Evolutionary conservation across 2,888 invertebrate species (phyloP), one percentile per base, ranked within the genome.

Genomic region (Metallyticus violacea): DNA sequence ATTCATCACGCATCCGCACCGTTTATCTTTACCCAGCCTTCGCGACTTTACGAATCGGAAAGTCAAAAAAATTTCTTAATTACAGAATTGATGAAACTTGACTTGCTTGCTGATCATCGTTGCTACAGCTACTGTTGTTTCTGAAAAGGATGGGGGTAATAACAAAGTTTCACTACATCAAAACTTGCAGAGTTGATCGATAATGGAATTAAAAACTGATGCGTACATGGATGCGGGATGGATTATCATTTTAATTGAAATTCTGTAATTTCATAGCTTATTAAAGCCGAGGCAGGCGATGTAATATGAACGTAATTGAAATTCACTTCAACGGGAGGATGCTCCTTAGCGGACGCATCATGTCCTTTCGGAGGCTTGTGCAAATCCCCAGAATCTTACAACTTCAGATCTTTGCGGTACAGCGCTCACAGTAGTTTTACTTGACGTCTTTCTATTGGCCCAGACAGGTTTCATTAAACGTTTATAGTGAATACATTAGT

Each of bases 201-300:
- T 81, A 26, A 29, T 26, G 25, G 30, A 80, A 28, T 80, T 80
- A 80, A 9, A 62, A 28, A 29, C 28, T 29, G 28, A 80, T 28
- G 79, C 22, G 27, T 28, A n/a, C 79, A 15, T 28, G 79, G 28
- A 25, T n/a, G 81, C 29, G 29, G 79, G 28, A 25, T n/a, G 81
- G 81, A 81, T 81, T 40, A 81, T 81, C 81, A 81, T 81, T 81
- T 81, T 81, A 81, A 81, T 81, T 81, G 81, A 81, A 30, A 81
- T 30, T n/a, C 29, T 28, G 79, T 80, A 80, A 80, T 80, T 15
- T 80, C 79, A 25, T n/a, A 80, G 79, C 81, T 30, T 81, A 30
- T 81, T 81, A 81, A 81, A 81, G 30, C 29, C 29, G 81, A 81
- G 6, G 26, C 30, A 78, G n/a, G 26, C 26, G 7, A 22, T 25